Evolutionary conservation across 2,888 invertebrate genomes (phyloP), one percentile per base, ranked within the genome.

Genomic region (Tetheella fluctuosa): DNA sequence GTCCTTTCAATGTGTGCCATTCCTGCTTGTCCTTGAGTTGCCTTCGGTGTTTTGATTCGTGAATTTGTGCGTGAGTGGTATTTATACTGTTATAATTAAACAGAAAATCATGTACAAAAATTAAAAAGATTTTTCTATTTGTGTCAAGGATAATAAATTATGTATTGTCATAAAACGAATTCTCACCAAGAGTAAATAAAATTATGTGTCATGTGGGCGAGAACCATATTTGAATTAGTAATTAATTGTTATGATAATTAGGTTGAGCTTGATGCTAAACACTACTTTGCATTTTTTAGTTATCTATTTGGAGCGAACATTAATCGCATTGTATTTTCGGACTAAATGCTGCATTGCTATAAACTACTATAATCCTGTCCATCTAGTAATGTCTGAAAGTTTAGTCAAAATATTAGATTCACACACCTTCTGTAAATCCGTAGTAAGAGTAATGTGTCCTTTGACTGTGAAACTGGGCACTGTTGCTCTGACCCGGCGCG

Each of bases 381-480:
- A 15, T 20, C 20, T 12, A n/a, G 20, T 20, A 20, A 48, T 8
- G n/a, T 39, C n/a, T 34, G 8, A 5, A 39, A 15, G 15, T 17
- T 39, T 17, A 17, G 5, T 17, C 30, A 17, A 48, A 10, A 20
- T 20, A 48, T 48, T 0, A 15, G 39, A 12, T 37, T n/a, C 20
- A 20, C 91, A 93, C 90, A 97, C 97, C 94, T 96, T 95, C 84
- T 97, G 96, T 65, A 97, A 92, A 76, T 96, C 96, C 58, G 96
- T 95, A n/a, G 97, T 97, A 57, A 97, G 91, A 57, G 95, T 95
- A 69, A 97, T 95, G 73, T 96, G 96, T 55, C 97, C 97, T 66
- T 96, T 96, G 23, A 97, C 93, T 83, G 94, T 95, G 80, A 97
- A 97, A 75, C 96, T 96, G 0, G 97, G 97, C 63, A 97, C 96